A percentile compares a stretch with the other conserved stretches of the same genome.
Conservation (phyloP, 2,797 vertebrate species). For the Chelon labrosus region DNA sequence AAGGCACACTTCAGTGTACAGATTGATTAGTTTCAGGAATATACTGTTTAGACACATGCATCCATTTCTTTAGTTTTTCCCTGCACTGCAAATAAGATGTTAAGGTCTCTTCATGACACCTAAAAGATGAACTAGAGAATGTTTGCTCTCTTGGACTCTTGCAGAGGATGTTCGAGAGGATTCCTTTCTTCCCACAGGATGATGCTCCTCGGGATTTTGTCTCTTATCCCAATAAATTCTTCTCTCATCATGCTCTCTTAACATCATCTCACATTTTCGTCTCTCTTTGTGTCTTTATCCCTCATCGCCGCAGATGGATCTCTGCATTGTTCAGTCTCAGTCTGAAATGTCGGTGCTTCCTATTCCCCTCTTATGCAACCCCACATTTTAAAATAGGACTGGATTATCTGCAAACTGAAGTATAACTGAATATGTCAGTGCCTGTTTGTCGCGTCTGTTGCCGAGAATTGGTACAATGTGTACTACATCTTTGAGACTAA, state of each 20-base stretch:
- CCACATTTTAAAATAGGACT: conserved; percentile 36
- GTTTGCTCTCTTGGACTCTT: conserved; percentile 39
- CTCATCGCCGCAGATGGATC: conserved; percentile 33
- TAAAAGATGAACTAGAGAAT: conserved; percentile 40
- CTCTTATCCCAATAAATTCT: conserved; percentile 41
- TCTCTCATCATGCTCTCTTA: conserved; percentile 35
- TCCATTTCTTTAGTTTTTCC: background rate
- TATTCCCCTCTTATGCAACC: conserved; percentile 32
- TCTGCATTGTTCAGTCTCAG: conserved; percentile 30
- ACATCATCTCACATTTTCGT: conserved; percentile 40
- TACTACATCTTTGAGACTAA: conserved; percentile 18
- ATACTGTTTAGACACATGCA: background rate
- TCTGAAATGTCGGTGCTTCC: conserved; percentile 26
- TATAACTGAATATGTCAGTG: conserved; percentile 32
- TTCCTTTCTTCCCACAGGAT: conserved; percentile 35
- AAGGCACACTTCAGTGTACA: too few relatives aligned
- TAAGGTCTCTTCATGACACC: conserved; percentile 34
- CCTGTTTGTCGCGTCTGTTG: conserved; percentile 25
- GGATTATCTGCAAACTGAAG: conserved; percentile 17
- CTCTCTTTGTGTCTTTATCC: conserved; percentile 39
- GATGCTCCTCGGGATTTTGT: conserved; percentile 47
- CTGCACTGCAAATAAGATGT: conserved; percentile 3
- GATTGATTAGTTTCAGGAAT: too few relatives aligned
- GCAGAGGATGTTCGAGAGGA: conserved; percentile 40
- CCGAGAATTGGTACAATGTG: conserved; percentile 14